Conservation (phyloP, 1,140 invertebrate genomes). For the Drosophila takahashii region DNA sequence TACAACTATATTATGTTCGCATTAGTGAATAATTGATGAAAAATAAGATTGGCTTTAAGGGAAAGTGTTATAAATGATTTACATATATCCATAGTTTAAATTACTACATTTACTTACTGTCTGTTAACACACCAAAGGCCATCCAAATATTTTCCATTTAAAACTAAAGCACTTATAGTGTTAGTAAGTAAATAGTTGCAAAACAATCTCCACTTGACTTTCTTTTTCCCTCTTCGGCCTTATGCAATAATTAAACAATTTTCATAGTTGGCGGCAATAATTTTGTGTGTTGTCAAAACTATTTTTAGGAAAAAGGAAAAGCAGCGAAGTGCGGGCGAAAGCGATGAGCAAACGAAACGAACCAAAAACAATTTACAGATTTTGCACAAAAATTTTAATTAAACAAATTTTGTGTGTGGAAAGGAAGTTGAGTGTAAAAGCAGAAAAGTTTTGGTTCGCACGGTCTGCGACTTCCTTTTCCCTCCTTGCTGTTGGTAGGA, state of each 20-base stretch:
- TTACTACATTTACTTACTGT: too few species aligned
- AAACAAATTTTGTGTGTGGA: slow-evolving; percentile 78
- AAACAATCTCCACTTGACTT: slow-evolving; percentile 14
- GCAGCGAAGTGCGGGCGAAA: slow-evolving; percentile 3
- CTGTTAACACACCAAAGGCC: too few species aligned
- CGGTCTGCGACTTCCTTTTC: slow-evolving; percentile 74
- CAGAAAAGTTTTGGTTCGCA: slow-evolving; percentile 63
- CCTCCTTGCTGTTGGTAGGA: slow-evolving; percentile 54
- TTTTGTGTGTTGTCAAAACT: slow-evolving; percentile 51
- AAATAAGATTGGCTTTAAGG: background rate
- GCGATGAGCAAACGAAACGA: slow-evolving; percentile 62
- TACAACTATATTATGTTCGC: slow-evolving; percentile 72
- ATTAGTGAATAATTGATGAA: slow-evolving; percentile 75
- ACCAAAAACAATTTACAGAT: slow-evolving; percentile 81
- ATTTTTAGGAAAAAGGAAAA: slow-evolving; percentile 31
- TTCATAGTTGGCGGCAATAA: slow-evolving; percentile 46
- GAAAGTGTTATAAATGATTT: background rate
- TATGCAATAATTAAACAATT: slow-evolving; percentile 35
- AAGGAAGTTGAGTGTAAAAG: slow-evolving; percentile 65
- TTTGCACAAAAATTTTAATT: slow-evolving; percentile 82
- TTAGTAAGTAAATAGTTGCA: background rate
- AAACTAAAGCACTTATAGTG: background rate
- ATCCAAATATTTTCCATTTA: background rate
- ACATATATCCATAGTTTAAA: too few species aligned
- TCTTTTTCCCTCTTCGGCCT: background rate